Percentiles rank a stretch among this genome's conserved stretches.
phyloP scores from a whole-genome alignment of 1,140 invertebrate genomes.

The Cydia pomonella region DNA sequence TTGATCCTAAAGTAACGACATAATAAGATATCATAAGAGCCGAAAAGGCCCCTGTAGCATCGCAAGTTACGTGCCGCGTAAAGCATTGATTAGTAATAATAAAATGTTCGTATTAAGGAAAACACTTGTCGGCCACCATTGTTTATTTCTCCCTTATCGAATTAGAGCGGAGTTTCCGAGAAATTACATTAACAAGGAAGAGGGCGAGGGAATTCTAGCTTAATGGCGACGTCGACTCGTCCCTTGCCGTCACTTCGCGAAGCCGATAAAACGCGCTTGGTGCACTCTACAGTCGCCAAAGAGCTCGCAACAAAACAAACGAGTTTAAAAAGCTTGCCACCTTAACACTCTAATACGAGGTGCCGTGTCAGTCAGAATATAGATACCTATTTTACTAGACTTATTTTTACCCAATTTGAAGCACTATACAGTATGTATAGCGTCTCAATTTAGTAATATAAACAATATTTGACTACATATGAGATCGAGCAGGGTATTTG shows the following conservation, averaged over 20 bases:
- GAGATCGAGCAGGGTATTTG: too few relatives aligned
- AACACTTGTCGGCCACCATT: constrained; percentile 40
- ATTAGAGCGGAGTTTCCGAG: constrained; percentile 52
- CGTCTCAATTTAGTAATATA: too few relatives aligned
- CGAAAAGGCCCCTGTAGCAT: background rate
- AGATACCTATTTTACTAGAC: background rate
- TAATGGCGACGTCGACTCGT: constrained; percentile 45
- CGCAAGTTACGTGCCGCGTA: background rate
- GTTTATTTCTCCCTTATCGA: constrained; percentile 53
- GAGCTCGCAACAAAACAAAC: constrained; percentile 8
- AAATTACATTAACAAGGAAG: constrained; percentile 56
- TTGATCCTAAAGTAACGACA: too few relatives aligned
- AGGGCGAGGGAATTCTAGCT: constrained; percentile 51
- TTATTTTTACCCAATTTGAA: background rate
- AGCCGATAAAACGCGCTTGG: constrained; percentile 40
- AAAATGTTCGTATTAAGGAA: constrained; percentile 26
- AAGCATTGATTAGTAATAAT: constrained; percentile 23
- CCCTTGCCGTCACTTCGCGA: constrained; percentile 45
- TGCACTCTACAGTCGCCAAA: constrained; percentile 32
- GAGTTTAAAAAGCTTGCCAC: background rate
- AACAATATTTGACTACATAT: too few relatives aligned
- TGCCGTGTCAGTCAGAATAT: background rate
- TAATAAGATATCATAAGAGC: too few relatives aligned
- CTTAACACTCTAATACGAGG: background rate
- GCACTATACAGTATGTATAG: too few relatives aligned